Base-by-base conservation (phyloP, 2,888 invertebrate genomes). In the Tinea semifulvella region DNA sequence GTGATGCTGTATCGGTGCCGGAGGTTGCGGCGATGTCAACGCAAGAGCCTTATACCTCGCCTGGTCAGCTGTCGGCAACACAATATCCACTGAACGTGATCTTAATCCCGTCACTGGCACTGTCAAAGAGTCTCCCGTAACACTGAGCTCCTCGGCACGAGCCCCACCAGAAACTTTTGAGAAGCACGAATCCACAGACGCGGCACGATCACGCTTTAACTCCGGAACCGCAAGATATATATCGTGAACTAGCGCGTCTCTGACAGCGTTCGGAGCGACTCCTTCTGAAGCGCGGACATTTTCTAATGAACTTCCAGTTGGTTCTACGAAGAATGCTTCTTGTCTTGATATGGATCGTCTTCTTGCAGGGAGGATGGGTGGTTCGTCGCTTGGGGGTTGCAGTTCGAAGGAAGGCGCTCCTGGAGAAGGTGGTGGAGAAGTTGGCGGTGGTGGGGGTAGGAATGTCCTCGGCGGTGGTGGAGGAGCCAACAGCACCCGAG, bases 121-220 rank as follows among this genome's bases (percentile, higher is more conserved):
- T 46, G 88, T 85, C 50, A 90, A 74, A 42, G 84, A 84, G 48
- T 82, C 81, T 45, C 79, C 82, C 18, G 81, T 83, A 44, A 86
- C 85, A 56, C 88, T 85, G 51, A 90, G 61, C 60, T 91, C 88
- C 57, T 88, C 88, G 14, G 89, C 87, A 65, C 89, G 86, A 45
- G 85, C 86, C 50, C 85, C 85, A 40, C 90, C 88, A 17, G 88
- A 84, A 43, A 90, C 85, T 72, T 90, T 90, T 47, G 91, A 87
- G 67, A 93, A 94, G 61, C 92, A 91, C 13, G 93, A 92, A 64
- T 94, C 94, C 1, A 94, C 92, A 0, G 93, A 93, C 22, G 92
- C 93, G 13, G 94, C 94, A 13, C 94, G 86, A 62, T 93, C 93
- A 18, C 93, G 85, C 63, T 89, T 90, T 52, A 93, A 68, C 57